Conservation (phyloP, 2,888 invertebrate genomes). For the Priocnemis perturbator region DNA sequence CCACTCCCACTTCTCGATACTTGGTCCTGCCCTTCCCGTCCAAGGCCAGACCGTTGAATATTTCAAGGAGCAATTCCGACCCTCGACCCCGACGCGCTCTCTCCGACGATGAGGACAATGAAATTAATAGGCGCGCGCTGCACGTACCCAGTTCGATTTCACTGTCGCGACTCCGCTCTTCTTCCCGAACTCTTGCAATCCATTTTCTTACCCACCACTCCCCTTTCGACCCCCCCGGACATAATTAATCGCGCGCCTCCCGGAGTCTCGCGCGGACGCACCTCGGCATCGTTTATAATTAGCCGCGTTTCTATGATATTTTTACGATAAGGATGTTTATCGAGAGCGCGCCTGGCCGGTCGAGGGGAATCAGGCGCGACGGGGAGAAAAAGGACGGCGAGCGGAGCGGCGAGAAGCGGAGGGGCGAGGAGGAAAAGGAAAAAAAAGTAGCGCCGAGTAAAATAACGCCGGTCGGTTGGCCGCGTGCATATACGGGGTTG, state of each 20-base stretch:
- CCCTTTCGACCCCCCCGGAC: too few species aligned
- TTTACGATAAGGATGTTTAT: too few species aligned
- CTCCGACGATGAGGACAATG: constrained; percentile 59
- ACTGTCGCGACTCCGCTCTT: too few species aligned
- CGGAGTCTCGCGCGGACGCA: too few species aligned
- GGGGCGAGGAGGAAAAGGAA: not conserved
- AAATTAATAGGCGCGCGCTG: constrained; percentile 61
- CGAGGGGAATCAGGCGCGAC: not conserved
- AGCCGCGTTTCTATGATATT: too few species aligned
- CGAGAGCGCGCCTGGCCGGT: not conserved
- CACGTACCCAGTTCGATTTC: not conserved
- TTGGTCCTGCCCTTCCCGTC: constrained; percentile 41
- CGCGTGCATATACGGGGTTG: constrained; percentile 31
- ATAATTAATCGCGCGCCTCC: too few species aligned
- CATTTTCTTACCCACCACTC: too few species aligned
- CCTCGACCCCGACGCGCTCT: constrained; percentile 39
- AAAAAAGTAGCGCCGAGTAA: constrained; percentile 31
- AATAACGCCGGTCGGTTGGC: constrained; percentile 36
- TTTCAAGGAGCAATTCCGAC: constrained; percentile 70
- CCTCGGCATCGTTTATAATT: too few species aligned
- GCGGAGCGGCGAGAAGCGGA: not conserved
- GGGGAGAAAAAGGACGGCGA: not conserved
- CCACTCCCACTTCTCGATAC: constrained; percentile 20
- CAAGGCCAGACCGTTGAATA: constrained; percentile 66
- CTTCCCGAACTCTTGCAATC: too few species aligned